A percentile compares a stretch with the other conserved stretches of the same genome.
Evolutionary conservation across 23 tunicate genomes (phyloP).

Genomic region (Ascidia mentula): DNA sequence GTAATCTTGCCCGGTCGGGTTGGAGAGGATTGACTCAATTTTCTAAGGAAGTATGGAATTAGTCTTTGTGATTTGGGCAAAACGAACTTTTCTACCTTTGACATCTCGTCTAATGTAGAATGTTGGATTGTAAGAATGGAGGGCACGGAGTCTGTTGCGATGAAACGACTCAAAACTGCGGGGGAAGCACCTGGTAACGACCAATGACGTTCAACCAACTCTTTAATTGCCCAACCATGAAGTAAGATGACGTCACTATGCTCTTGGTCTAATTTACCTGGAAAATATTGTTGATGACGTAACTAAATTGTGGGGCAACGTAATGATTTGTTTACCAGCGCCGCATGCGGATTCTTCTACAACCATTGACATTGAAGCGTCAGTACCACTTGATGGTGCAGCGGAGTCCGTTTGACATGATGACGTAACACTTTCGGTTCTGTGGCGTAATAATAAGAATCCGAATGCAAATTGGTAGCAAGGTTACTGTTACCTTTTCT

Average conservation of each 20-base stretch:
- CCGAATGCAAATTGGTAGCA: background rate
- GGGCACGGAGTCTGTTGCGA: constrained; percentile 23
- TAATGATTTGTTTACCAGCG: background rate
- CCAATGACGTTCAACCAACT: constrained; percentile 7
- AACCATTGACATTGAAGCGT: background rate
- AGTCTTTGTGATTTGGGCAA: background rate
- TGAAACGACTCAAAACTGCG: background rate
- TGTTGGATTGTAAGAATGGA: constrained; percentile 13
- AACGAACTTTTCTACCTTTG: background rate
- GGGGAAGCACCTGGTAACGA: background rate
- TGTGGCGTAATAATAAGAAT: background rate
- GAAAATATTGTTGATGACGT: background rate
- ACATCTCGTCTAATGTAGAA: background rate
- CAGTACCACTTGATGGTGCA: background rate
- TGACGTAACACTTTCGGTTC: background rate
- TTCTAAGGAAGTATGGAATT: background rate
- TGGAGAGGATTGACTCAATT: constrained; percentile 13
- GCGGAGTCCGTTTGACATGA: background rate
- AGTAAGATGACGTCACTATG: constrained; percentile 17
- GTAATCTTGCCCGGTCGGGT: constrained; percentile 29
- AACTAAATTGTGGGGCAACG: background rate
- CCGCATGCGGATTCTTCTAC: background rate
- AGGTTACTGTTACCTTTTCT: background rate
- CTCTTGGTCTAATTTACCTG: background rate
- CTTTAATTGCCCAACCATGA: constrained; percentile 19